Percentiles rank a stretch among this genome's conserved stretches.
Evolutionary conservation across 2,113 vertebrate species (phyloP).

Genomic region (Oostethus manadensis): DNA sequence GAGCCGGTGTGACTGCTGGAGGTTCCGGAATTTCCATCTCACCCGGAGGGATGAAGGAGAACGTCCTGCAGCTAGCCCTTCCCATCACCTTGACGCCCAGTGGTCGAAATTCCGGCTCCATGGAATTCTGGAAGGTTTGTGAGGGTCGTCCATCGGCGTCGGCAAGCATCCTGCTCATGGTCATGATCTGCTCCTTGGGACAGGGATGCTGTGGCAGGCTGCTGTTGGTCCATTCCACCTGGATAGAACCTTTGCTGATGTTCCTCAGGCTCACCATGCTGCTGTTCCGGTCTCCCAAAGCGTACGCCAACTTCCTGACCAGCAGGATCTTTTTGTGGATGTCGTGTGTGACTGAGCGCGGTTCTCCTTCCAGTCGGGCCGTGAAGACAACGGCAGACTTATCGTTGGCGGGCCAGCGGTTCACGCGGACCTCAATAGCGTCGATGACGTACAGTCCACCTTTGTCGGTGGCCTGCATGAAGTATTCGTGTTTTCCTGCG

Average conservation of each 20-base stretch:
- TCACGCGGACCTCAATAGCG: slow-evolving; percentile 93
- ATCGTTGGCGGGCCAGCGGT: slow-evolving; percentile 77
- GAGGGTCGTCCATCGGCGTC: slow-evolving; percentile 75
- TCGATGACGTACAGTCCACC: slow-evolving; percentile 84
- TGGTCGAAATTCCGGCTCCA: slow-evolving; percentile 89
- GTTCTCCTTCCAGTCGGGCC: slow-evolving; percentile 82
- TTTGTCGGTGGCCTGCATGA: slow-evolving; percentile 93
- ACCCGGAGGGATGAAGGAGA: slow-evolving; percentile 80
- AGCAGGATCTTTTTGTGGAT: slow-evolving; percentile 91
- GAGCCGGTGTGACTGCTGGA: slow-evolving; percentile 61
- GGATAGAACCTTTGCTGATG: slow-evolving; percentile 84
- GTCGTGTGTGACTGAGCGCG: slow-evolving; percentile 73
- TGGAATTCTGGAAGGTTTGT: slow-evolving; percentile 60
- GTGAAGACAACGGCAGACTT: slow-evolving; percentile 83
- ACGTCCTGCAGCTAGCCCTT: slow-evolving; percentile 77
- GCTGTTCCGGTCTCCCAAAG: slow-evolving; percentile 89
- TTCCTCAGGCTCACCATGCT: slow-evolving; percentile 86
- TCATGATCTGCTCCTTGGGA: slow-evolving; percentile 82
- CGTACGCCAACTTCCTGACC: slow-evolving; percentile 86
- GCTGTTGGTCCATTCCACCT: slow-evolving; percentile 95
- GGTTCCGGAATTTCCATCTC: slow-evolving; percentile 55
- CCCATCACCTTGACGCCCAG: slow-evolving; percentile 77
- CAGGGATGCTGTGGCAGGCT: slow-evolving; percentile 86
- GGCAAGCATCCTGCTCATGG: slow-evolving; percentile 77
- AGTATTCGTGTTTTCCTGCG: slow-evolving; percentile 90